Base-by-base conservation (phyloP, 2,797 vertebrate genomes). In the Hippocampus kuda region DNA sequence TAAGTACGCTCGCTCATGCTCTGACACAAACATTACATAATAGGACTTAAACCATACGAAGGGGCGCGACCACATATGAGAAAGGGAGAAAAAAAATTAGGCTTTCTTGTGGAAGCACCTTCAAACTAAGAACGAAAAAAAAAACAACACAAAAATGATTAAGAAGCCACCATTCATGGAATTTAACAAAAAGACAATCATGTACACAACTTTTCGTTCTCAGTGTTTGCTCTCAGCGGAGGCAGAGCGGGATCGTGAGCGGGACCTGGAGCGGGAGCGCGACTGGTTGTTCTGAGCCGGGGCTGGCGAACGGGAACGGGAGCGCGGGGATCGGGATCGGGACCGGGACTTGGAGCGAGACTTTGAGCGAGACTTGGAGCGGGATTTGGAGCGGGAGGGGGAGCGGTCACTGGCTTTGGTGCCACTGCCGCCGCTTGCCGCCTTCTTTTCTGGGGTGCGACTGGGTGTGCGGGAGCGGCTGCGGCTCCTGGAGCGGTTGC, bases 371-470 rank as follows among this genome's bases (percentile, higher is more conserved):
- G 83, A 93, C 79, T 93, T 93, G 80, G 93, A 95, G 77, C 94
- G 92, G 60, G 93, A 94, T n/a, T 91, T 91, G 70, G 93, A 94
- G 24, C 93, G 91, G 69, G 90, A 84, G 22, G 84, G 88, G 77
- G 89, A 90, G 61, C 86, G 85, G 16, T 70, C 81, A 0, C 70
- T 77, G 1, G 85, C 82, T 67, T 87, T 87, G 72, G 74, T 75
- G 1, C 84, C 85, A 1, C 85, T 81, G 72, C 73, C 76, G 3
- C 84, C 85, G 0, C 84, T 80, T 0, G 90, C 84, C 0, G 86
- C 74, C 80, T 94, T 96, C 87, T 93, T 94, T 70, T 95, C 94
- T 4, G 94, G 94, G 4, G 93, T 94, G 73, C 92, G 92, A 69
- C 93, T 95, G 73, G 76, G 65, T 0, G 94, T 94, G 18, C 92